Conservation (phyloP, 2,888 invertebrate species). For the Hypolimnas misippus region DNA sequence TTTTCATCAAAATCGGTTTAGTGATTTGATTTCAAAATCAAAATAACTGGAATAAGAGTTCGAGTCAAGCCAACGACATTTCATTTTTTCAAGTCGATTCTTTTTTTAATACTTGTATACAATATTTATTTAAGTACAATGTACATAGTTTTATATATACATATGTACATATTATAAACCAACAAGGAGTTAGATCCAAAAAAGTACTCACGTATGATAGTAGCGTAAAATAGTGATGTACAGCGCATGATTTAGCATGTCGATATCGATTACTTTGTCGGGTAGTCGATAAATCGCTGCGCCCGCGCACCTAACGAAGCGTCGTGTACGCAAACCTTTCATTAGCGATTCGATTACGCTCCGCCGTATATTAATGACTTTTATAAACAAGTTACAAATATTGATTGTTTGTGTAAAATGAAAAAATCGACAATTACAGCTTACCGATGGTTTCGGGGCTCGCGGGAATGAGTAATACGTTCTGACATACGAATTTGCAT, state of each 20-base stretch:
- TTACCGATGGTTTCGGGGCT: conserved; percentile 46
- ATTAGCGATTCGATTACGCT: conserved; percentile 67
- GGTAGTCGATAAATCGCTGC: conserved; percentile 64
- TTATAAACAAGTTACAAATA: conserved; percentile 63
- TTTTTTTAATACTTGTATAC: too few species aligned
- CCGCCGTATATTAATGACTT: conserved; percentile 67
- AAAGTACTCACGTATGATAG: conserved; percentile 30
- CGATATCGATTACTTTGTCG: conserved; percentile 71
- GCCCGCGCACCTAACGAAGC: conserved; percentile 63
- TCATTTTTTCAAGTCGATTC: too few species aligned
- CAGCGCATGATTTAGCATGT: conserved; percentile 55
- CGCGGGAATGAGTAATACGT: conserved; percentile 57
- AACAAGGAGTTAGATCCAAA: not conserved
- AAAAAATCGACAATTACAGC: conserved; percentile 51
- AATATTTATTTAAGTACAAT: too few species aligned
- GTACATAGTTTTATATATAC: not conserved
- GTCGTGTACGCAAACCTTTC: conserved; percentile 54
- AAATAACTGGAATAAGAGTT: too few species aligned
- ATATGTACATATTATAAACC: not conserved
- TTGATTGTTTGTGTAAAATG: conserved; percentile 56
- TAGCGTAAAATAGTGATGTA: conserved; percentile 54
- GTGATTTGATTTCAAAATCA: too few species aligned
- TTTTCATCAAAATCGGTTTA: too few species aligned
- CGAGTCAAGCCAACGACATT: too few species aligned
- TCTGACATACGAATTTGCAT: conserved; percentile 36